Evolutionary conservation across 2,797 vertebrate genomes (phyloP), one percentile per base, ranked within the genome.

Genomic region (Lates japonicus): DNA sequence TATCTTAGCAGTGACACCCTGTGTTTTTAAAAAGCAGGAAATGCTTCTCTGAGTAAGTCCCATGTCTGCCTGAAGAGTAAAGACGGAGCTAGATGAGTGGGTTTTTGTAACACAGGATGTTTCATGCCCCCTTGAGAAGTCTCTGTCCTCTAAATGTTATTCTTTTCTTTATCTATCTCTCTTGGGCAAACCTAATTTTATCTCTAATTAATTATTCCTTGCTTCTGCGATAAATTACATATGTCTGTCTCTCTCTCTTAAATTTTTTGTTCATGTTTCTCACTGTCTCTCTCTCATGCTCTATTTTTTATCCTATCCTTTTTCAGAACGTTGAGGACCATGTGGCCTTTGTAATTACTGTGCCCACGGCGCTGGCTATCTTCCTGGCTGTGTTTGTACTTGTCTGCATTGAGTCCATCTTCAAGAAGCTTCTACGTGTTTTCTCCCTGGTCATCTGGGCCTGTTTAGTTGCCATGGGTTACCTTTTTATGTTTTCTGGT

Each of bases 401-500:
- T 17, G 98, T 97, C 90, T 99, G 98, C 94, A 94, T 99, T 17
- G 98, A 99, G 93, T 96, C 98, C 3, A 92, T 99, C 81, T 99
- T 99, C 92, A 98, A 97, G 95, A 99, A 98, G 94, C 96, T 99
- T 66, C 97, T 99, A 2, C 97, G 95, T 17, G 58, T 99, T 85
- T 99, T 99, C 93, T 98, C 98, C 5, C 84, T 99, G 92, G 96
- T 99, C 88, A 97, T 99, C 91, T 99, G 98, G 97, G 96, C 96
- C 39, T 98, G 97, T 76, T 94, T 99, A 80, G 97, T 98, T 92
- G 93, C 97, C 92, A 99, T 99, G 98, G 98, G 97, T 86, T 99
- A 98, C 95, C 95, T 99, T 87, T 99, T 99, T 88, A 98, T 99
- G 98, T 98, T 98, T 94, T 98, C 97, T 11, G 98, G 97, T 22